Evolutionary conservation across 2,888 invertebrate species (phyloP), one percentile per base, ranked within the genome.

Genomic region (Yponomeuta cagnagella): DNA sequence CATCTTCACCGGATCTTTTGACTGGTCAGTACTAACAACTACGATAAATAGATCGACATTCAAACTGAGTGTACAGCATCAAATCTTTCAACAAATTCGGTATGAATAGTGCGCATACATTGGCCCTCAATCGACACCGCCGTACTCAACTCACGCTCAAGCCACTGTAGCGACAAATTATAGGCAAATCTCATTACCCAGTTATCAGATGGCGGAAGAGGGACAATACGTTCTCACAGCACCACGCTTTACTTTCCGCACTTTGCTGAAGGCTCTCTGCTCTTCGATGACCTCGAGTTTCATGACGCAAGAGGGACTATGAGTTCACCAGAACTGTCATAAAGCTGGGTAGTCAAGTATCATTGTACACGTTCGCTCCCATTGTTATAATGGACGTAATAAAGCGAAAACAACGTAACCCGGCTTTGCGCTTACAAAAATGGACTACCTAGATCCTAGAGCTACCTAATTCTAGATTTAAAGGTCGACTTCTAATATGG

Each of bases 381-480:
- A 74, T 76, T 76, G 75, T 75, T 75, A 74, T 76, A 74, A 77
- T 74, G 72, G 72, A 70, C 12, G 73, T 65, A 71, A 66, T 71
- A 71, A 70, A 71, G 66, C 63, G 52, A 72, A 71, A 74, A 74
- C 71, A 71, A 73, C 74, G 74, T 74, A 75, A 75, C 73, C 72
- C 64, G 71, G 72, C 70, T 69, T 37, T 63, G 48, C 37, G 58
- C 63, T 74, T 75, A 75, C 74, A 71, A 74, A 75, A 73, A 74
- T 31, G 10, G 37, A 67, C 43, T 12, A 52, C 52, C 3, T 52
- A 52, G 0, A 52, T 52, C 12, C 15, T 52, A 15, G 3, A 52
- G 2, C 52, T 15, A 52, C 43, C 43, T 43, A 43, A 43, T 43
- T 43, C 43, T 43, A 43, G 43, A 43, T 8, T 43, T 4, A 43